A percentile compares a stretch with the other conserved stretches of the same genome.
Evolutionary conservation across 2,113 vertebrate species (phyloP).

Genomic region (Polyodon spathula): DNA sequence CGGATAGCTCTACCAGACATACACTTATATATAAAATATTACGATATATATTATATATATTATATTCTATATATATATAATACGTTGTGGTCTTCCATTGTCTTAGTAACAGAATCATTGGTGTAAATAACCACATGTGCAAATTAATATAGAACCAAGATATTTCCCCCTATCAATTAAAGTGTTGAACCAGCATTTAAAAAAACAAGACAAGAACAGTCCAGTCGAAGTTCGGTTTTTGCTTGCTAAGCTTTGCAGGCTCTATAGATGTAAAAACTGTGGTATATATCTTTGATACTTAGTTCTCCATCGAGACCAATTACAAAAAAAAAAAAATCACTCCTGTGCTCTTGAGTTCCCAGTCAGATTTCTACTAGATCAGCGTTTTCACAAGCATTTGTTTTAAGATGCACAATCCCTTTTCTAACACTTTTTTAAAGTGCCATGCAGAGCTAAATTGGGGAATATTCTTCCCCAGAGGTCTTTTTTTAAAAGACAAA

Average conservation of each 20-base stretch:
- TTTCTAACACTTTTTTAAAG: neutral
- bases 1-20: too few species aligned
- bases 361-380: slow-evolving; percentile 6
- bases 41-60: too few species aligned
- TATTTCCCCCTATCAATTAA: slow-evolving; percentile 14
- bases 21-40: too few species aligned
- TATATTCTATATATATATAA: too few species aligned
- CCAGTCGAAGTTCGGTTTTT: slow-evolving; percentile 31
- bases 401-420: neutral
- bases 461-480: neutral
- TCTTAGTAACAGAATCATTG: slow-evolving; percentile 13
- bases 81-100: too few species aligned
- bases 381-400: neutral
- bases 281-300: slow-evolving; percentile 64
- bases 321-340: slow-evolving; percentile 67
- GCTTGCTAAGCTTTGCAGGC: slow-evolving; percentile 4
- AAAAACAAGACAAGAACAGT: slow-evolving; percentile 11
- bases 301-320: slow-evolving; percentile 64
- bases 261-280: slow-evolving; percentile 50
- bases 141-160: slow-evolving; percentile 14
- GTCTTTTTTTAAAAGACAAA: too few species aligned
- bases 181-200: slow-evolving; percentile 12
- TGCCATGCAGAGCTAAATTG: neutral
- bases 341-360: slow-evolving; percentile 37
- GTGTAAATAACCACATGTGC: slow-evolving; percentile 13